A percentile compares a stretch with the other conserved stretches of the same genome.
These are phyloP conservation scores for Catocala sponsa DNA, from an alignment of 2,888 invertebrate genomes.

Conservation along the genomic window DNA sequence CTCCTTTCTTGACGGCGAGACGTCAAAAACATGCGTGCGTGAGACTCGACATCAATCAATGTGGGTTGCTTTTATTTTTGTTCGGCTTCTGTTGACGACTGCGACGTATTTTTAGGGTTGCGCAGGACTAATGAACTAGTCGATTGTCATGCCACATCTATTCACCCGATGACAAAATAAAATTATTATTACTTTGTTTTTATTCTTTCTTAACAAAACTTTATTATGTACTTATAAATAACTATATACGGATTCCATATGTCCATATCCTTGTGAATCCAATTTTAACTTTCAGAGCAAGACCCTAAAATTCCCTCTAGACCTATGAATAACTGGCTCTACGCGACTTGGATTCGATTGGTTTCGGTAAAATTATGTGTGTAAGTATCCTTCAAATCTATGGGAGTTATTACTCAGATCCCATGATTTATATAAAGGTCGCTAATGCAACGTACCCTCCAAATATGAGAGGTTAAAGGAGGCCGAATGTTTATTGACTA, in stretches of 20 bases:
- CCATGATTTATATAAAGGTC: not conserved
- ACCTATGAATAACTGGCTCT: constrained; percentile 36
- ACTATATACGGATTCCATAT: constrained; percentile 14
- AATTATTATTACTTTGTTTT: constrained; percentile 27
- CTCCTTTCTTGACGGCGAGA: constrained; percentile 76
- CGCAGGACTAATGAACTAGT: constrained; percentile 46
- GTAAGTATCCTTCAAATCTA: constrained; percentile 12
- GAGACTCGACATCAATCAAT: constrained; percentile 83
- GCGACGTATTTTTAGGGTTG: constrained; percentile 58
- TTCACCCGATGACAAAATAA: constrained; percentile 28
- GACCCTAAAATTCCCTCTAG: constrained; percentile 35
- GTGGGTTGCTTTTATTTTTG: constrained; percentile 76
- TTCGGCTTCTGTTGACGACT: constrained; percentile 64
- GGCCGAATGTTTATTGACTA: too few relatives aligned
- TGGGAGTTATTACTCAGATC: not conserved
- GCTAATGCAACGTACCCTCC: not conserved
- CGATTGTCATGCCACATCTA: constrained; percentile 36
- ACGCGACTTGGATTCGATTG: constrained; percentile 24
- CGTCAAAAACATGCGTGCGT: constrained; percentile 81
- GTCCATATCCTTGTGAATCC: constrained; percentile 24
- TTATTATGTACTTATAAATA: constrained; percentile 8
- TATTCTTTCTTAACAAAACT: constrained; percentile 7
- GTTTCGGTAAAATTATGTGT: constrained; percentile 13
- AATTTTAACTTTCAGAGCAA: constrained; percentile 37
- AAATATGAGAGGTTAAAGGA: not conserved